These are phyloP conservation scores for Teleiodes luculella DNA, from an alignment of 2,888 invertebrate species.

Conservation along the genomic window DNA sequence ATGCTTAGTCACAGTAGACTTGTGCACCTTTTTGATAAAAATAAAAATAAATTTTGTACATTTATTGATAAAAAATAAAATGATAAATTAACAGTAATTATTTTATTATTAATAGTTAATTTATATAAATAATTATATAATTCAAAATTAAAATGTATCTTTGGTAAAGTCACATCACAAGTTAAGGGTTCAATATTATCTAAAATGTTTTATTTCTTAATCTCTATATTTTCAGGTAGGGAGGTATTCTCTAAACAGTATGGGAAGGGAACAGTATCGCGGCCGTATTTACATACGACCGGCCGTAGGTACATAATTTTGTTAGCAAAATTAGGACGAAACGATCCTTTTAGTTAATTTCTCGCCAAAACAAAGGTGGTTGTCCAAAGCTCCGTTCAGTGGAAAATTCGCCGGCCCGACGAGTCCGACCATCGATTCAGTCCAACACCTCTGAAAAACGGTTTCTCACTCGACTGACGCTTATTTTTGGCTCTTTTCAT, in stretches of 20 bases:
- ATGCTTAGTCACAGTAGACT: no score
- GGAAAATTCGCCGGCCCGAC: conserved; percentile 76
- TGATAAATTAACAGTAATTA: no score
- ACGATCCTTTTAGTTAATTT: conserved; percentile 69
- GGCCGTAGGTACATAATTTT: conserved; percentile 42
- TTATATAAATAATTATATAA: no score
- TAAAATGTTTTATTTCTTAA: background rate
- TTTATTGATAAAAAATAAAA: no score
- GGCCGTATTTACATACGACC: conserved; percentile 39
- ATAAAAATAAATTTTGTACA: no score
- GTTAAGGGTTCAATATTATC: conserved; percentile 22
- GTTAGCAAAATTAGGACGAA: conserved; percentile 61
- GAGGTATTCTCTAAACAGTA: background rate
- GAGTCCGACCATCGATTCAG: conserved; percentile 66
- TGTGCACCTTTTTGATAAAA: no score
- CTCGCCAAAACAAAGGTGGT: conserved; percentile 70
- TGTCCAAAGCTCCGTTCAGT: conserved; percentile 69
- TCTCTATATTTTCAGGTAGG: background rate
- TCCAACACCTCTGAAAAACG: conserved; percentile 76
- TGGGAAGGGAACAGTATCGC: background rate
- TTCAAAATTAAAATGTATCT: no score
- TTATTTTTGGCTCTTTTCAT: conserved; percentile 77
- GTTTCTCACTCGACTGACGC: conserved; percentile 69
- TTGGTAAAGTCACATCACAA: background rate
- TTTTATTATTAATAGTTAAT: no score